These are phyloP conservation scores for Pantelozetes paolii DNA, from an alignment of 2,888 invertebrate species.

Conservation along the genomic window DNA sequence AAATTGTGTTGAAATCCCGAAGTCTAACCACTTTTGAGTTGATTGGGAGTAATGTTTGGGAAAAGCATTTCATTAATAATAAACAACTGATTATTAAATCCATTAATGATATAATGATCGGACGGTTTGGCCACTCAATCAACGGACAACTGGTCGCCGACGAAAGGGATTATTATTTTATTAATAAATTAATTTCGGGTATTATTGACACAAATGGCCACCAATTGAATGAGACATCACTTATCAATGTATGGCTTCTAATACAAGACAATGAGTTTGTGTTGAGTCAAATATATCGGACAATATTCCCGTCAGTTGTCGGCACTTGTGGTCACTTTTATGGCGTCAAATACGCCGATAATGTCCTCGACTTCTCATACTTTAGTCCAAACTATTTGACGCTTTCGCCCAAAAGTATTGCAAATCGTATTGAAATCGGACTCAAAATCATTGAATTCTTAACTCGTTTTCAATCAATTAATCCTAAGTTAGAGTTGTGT, in stretches of 20 bases:
- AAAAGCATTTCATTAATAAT: neutral
- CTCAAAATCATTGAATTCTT: conserved; percentile 51
- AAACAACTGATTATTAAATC: conserved; percentile 21
- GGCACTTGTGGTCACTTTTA: conserved; percentile 56
- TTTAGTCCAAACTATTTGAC: conserved; percentile 44
- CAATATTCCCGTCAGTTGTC: conserved; percentile 50
- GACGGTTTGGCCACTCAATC: neutral
- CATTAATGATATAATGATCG: conserved; percentile 24
- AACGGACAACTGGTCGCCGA: neutral
- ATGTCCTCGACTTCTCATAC: conserved; percentile 43
- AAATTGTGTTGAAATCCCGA: conserved; percentile 34
- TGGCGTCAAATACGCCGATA: conserved; percentile 52
- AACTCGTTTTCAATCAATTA: conserved; percentile 52
- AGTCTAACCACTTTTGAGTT: conserved; percentile 30
- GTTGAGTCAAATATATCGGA: conserved; percentile 48
- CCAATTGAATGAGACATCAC: conserved; percentile 23
- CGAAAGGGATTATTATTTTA: neutral
- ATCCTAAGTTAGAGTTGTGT: conserved; percentile 55
- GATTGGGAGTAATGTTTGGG: conserved; percentile 3
- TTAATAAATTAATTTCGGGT: neutral
- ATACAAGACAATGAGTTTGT: conserved; percentile 51
- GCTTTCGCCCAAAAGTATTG: conserved; percentile 41
- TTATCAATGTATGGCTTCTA: conserved; percentile 49
- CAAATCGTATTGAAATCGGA: conserved; percentile 48
- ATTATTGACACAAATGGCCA: neutral